Base-by-base conservation (phyloP, 2,797 vertebrate species). In the Cephalopachus bancanus region DNA sequence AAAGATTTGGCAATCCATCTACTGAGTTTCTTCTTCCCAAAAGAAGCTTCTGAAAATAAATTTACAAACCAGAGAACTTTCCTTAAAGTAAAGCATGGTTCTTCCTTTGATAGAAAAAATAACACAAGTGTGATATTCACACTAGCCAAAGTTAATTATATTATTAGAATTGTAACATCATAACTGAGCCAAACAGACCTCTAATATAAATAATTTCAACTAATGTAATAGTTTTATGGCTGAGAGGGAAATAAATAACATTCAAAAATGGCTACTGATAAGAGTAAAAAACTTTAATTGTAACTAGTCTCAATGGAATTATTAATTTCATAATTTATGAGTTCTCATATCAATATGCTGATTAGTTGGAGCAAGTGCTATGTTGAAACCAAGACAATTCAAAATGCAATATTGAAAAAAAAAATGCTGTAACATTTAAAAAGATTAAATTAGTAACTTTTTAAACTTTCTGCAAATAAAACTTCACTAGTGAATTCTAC, bases 21-120 rank as follows among this genome's bases (percentile, higher is more conserved):
- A 95, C 88, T 93, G 92, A 94, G 60, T 62, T 91, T 94, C 19
- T 91, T 62, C 71, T 95, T 95, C 16, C 37, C 49, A 81, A 89
- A 94, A 81, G 28, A 59, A 90, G 16, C 33, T 84, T 96, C 81
- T 74, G 28, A 71, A 24, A 75, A 93, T 62, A 95, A 96, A 93
- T 74, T 94, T 62, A 3, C 51, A 92, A 86, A 79, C 67, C 57
- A 89, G 26, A 96, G 71, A 85, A 81, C 28, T 85, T 95, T 78
- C 62, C 59, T n/a, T 53, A 94, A 57, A 94, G 69, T 51, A n/a
- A 76, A 81, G 26, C 20, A 33, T 79, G 64, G 81, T 84, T 80
- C 20, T 89, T 62, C 51, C 53, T 92, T 75, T 65, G 6, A 51
- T 67, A 87, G 55, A 93, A 80, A 28, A 92, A 96, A 67, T 86